Conservation (phyloP, 2,113 vertebrate genomes). For the Brachyistius frenatus region DNA sequence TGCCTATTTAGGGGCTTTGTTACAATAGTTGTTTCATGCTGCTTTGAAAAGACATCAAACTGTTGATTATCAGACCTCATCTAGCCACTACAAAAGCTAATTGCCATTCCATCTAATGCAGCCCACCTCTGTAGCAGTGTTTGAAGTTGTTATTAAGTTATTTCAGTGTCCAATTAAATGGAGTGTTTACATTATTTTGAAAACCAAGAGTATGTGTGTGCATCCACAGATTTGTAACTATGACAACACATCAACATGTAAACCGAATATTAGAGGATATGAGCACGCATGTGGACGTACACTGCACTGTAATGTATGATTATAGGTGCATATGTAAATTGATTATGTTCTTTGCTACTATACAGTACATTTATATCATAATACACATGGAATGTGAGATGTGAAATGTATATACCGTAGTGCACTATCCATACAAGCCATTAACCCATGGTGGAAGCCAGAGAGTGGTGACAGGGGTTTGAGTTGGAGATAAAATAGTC, state of each 20-base stretch:
- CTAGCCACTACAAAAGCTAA: constrained; percentile 48
- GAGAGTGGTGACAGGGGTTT: neutral
- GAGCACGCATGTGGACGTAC: no score
- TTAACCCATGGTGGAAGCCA: neutral
- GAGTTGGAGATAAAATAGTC: neutral
- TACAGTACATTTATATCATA: neutral
- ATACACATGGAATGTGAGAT: neutral
- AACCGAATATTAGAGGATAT: neutral
- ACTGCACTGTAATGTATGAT: neutral
- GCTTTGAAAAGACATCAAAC: constrained; percentile 52
- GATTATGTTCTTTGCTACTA: no score
- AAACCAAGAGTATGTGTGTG: neutral
- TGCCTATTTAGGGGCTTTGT: constrained; percentile 41
- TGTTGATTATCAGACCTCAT: constrained; percentile 37
- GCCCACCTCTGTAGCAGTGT: constrained; percentile 35
- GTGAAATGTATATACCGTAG: neutral
- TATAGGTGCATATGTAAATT: neutral
- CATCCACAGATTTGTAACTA: constrained; percentile 1
- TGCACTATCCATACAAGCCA: neutral
- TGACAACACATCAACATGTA: neutral
- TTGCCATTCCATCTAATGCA: constrained; percentile 44
- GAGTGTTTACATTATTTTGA: neutral
- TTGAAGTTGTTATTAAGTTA: constrained; percentile 40
- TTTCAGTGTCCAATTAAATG: constrained; percentile 8
- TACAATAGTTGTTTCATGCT: constrained; percentile 49